These are phyloP conservation scores for Acromyrmex charruanus DNA, from an alignment of 1,140 invertebrate species.

Conservation along the genomic window DNA sequence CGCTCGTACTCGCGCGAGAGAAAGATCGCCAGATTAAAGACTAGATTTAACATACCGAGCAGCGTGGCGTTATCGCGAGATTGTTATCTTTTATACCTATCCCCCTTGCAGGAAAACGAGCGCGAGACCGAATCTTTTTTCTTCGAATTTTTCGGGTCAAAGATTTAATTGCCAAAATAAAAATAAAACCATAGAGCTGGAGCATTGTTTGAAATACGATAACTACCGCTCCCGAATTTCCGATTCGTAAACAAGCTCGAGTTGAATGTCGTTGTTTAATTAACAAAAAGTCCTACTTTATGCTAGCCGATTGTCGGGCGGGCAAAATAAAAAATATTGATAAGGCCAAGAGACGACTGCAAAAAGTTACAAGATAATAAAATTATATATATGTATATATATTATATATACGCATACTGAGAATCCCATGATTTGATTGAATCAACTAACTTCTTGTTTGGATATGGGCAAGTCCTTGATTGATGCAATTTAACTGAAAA, in stretches of 20 bases:
- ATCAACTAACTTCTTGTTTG: too few relatives aligned
- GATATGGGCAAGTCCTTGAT: too few relatives aligned
- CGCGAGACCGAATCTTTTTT: not conserved
- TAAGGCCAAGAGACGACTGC: too few relatives aligned
- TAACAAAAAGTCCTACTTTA: not conserved
- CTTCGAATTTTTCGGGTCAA: not conserved
- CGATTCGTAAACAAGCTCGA: conserved; percentile 55
- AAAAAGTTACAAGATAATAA: too few relatives aligned
- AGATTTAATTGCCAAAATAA: conserved; percentile 7
- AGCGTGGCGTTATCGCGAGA: conserved; percentile 15
- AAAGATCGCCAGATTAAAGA: conserved; percentile 39
- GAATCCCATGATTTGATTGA: too few relatives aligned
- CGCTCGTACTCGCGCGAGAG: not conserved
- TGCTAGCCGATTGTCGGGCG: too few relatives aligned
- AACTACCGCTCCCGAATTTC: conserved; percentile 28
- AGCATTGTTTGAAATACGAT: conserved; percentile 1
- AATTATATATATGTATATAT: too few relatives aligned
- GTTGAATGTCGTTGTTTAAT: not conserved
- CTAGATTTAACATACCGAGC: conserved; percentile 36
- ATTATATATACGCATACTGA: too few relatives aligned
- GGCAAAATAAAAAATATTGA: too few relatives aligned
- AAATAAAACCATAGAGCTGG: not conserved
- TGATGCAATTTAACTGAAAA: too few relatives aligned
- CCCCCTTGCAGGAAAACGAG: not conserved
- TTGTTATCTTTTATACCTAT: not conserved